phyloP scores from a whole-genome alignment of 2,888 invertebrate species.

The Willowsia nigromaculata region DNA sequence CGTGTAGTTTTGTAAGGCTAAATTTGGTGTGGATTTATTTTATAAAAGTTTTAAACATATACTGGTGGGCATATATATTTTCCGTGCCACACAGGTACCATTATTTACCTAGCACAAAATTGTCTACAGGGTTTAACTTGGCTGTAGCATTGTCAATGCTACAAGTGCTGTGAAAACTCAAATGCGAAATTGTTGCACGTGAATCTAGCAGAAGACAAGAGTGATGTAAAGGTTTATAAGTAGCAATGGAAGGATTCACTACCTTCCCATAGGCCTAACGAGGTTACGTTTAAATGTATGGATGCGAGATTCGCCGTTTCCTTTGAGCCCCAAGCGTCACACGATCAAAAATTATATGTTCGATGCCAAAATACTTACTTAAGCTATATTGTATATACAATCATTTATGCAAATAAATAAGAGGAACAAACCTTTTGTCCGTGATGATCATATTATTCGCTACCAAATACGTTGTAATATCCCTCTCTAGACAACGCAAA shows the following conservation, averaged over 20 bases:
- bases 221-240: neutral
- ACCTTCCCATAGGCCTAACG: constrained; percentile 61
- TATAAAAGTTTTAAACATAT: neutral
- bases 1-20: neutral
- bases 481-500: neutral
- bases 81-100: constrained; percentile 60
- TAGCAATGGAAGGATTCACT: constrained; percentile 34
- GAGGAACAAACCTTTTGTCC: constrained; percentile 5
- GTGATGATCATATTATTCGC: neutral
- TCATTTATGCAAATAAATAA: neutral
- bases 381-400: neutral
- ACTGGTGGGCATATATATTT: neutral
- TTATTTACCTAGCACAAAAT: constrained; percentile 55
- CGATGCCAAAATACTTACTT: neutral
- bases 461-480: neutral
- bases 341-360: neutral
- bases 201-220: neutral
- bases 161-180: constrained; percentile 14
- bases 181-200: neutral
- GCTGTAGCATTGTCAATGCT: neutral
- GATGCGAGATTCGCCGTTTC: too few species aligned
- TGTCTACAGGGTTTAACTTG: constrained; percentile 48
- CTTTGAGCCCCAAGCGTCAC: neutral
- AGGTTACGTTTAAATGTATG: neutral
- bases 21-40: neutral